Percentiles rank a stretch among this genome's conserved stretches.
These are phyloP conservation scores for Odontamblyopus rebecca DNA, from an alignment of 2,797 vertebrate species.

Conservation along the genomic window DNA sequence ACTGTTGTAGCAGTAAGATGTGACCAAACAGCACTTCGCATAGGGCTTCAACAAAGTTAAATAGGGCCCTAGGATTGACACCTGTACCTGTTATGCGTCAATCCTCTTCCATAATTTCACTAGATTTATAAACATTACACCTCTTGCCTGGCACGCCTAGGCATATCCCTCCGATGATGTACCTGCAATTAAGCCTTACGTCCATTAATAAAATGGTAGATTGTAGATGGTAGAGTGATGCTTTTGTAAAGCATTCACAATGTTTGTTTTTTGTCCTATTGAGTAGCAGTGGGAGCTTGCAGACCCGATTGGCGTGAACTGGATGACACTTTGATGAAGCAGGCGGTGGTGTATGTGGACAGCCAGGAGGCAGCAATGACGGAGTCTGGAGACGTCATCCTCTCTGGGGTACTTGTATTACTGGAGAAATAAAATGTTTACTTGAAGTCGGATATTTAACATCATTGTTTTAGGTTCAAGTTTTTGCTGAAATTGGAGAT, in stretches of 20 bases:
- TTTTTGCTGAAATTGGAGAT: constrained; percentile 94
- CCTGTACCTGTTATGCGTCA: neutral
- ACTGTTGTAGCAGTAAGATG: neutral
- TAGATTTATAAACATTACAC: neutral
- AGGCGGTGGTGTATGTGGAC: constrained; percentile 86
- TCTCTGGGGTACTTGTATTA: constrained; percentile 82
- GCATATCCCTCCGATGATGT: neutral
- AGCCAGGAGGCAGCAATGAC: constrained; percentile 84
- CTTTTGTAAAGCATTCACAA: neutral
- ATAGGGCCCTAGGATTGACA: neutral
- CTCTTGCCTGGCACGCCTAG: neutral
- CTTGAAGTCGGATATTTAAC: neutral
- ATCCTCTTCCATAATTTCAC: too few species aligned
- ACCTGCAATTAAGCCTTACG: neutral
- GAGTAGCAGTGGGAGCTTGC: constrained; percentile 89
- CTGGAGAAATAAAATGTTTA: neutral
- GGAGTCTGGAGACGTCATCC: constrained; percentile 91
- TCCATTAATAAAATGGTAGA: neutral
- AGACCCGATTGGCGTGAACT: constrained; percentile 91
- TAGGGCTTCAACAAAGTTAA: neutral
- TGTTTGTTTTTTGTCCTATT: neutral
- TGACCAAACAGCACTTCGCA: too few species aligned
- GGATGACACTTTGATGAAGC: constrained; percentile 87
- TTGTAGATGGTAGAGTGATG: neutral
- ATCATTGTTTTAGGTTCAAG: constrained; percentile 75